phyloP scores from a whole-genome alignment of 2,797 vertebrate genomes.

The Morus bassanus region DNA sequence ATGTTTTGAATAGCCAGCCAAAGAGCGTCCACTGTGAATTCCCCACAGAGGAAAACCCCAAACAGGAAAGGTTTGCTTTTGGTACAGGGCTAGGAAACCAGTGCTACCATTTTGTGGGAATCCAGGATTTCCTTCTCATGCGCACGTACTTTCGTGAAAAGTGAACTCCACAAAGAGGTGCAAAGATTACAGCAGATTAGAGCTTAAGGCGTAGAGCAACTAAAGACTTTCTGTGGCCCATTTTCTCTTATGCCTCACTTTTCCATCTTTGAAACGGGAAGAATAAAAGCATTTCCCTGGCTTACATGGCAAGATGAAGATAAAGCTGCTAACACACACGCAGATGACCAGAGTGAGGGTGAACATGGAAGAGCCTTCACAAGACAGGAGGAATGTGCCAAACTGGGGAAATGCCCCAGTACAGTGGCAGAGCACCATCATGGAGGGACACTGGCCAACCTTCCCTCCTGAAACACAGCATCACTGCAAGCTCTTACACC shows the following conservation, averaged over 20 bases:
- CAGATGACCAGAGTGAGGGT: background rate
- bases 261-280: background rate
- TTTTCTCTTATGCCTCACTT: background rate
- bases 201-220: background rate
- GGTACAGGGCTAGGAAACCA: background rate
- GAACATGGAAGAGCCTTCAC: background rate
- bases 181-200: background rate
- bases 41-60: slow-evolving; percentile 3
- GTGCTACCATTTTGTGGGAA: background rate
- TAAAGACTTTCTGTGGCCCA: background rate
- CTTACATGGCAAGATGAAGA: background rate
- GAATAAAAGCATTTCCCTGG: background rate
- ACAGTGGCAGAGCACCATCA: background rate
- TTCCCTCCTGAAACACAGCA: background rate
- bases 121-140: background rate
- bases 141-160: background rate
- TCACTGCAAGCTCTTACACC: background rate
- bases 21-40: background rate
- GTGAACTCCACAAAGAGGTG: background rate
- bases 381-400: background rate
- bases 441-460: background rate
- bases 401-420: background rate
- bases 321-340: background rate
- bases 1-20: background rate
- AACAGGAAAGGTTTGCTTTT: slow-evolving; percentile 9